Conservation (phyloP, 2,888 invertebrate genomes). For the Serrognathus titanus region DNA sequence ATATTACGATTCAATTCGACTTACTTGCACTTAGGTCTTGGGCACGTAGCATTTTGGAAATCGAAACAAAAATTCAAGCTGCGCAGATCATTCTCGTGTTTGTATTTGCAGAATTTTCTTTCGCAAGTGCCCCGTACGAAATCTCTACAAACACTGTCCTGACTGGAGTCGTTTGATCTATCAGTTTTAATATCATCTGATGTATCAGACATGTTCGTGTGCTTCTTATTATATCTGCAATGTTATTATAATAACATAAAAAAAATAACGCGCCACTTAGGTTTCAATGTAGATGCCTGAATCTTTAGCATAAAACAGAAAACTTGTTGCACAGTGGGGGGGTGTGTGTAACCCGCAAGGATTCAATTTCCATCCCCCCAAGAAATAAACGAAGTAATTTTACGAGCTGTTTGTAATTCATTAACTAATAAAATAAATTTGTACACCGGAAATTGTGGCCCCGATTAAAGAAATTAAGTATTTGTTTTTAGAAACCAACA, state of each 20-base stretch:
- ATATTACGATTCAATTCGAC: conserved; percentile 20
- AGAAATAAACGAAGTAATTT: too few species aligned
- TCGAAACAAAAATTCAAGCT: conserved; percentile 59
- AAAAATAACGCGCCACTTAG: background rate
- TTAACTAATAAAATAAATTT: too few species aligned
- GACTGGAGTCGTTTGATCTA: conserved; percentile 33
- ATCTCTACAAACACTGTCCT: conserved; percentile 54
- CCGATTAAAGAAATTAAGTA: too few species aligned
- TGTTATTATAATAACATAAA: too few species aligned
- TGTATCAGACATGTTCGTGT: conserved; percentile 38
- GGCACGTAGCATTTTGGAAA: conserved; percentile 72
- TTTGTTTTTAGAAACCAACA: too few species aligned
- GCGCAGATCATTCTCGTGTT: conserved; percentile 50
- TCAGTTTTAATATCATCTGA: conserved; percentile 40
- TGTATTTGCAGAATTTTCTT: conserved; percentile 54
- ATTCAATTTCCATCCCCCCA: background rate
- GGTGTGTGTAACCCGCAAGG: background rate
- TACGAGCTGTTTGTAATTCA: too few species aligned
- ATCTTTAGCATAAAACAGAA: conserved; percentile 33
- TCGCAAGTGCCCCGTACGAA: conserved; percentile 58
- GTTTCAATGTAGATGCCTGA: background rate
- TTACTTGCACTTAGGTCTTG: conserved; percentile 64
- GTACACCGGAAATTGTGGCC: too few species aligned
- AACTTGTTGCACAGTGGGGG: conserved; percentile 25
- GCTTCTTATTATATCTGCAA: background rate